Evolutionary conservation across 92 coral and sea anemone species (phyloP).

Genomic region (Epizoanthus illoricatus): DNA sequence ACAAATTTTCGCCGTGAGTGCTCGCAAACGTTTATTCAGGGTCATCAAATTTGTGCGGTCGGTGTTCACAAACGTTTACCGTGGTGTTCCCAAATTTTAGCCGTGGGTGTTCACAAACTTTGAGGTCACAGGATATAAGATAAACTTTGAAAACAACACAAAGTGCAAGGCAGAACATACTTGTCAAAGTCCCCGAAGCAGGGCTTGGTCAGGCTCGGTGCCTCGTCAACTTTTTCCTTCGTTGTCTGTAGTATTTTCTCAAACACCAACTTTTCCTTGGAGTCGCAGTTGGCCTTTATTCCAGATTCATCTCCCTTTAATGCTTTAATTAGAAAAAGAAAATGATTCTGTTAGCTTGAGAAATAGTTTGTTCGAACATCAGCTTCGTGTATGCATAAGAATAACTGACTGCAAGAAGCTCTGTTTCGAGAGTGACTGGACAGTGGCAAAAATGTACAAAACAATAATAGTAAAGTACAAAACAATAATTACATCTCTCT

Average conservation of each 20-base stretch:
- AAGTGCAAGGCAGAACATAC: not conserved
- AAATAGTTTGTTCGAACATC: not conserved
- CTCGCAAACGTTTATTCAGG: too few species aligned
- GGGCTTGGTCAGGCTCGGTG: too few species aligned
- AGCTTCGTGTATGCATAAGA: not conserved
- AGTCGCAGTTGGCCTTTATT: not conserved
- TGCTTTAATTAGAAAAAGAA: not conserved
- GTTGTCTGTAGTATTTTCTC: constrained; percentile 1
- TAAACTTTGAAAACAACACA: not conserved
- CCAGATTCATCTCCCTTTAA: not conserved
- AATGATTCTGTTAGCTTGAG: not conserved
- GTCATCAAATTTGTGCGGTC: not conserved
- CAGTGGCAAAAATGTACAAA: not conserved
- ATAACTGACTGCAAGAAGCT: not conserved
- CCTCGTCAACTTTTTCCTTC: constrained; percentile 1
- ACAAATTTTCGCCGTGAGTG: too few species aligned
- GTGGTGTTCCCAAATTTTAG: not conserved
- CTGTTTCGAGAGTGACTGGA: not conserved
- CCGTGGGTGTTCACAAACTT: not conserved
- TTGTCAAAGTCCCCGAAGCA: constrained; percentile 13
- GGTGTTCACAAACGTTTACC: not conserved
- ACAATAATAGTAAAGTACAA: too few species aligned
- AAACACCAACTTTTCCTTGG: not conserved
- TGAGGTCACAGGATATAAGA: not conserved
- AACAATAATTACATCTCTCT: too few species aligned